These are phyloP conservation scores for Luehdorfia chinensis DNA, from an alignment of 1,140 invertebrate genomes.

Conservation along the genomic window DNA sequence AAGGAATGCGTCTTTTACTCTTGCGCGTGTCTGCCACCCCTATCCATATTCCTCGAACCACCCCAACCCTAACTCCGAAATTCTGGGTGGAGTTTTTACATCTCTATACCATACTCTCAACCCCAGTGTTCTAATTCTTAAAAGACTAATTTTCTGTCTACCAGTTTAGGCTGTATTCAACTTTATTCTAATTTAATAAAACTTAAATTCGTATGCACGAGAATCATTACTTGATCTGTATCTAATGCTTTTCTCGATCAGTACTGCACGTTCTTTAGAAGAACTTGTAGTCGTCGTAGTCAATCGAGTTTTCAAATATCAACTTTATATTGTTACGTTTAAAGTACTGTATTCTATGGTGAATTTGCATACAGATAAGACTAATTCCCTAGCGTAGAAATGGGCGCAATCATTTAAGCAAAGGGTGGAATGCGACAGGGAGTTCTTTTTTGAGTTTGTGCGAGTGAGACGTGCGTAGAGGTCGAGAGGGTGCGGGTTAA, in stretches of 20 bases:
- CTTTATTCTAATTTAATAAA: conserved; percentile 29
- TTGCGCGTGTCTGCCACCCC: conserved; percentile 31
- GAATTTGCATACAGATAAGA: conserved; percentile 36
- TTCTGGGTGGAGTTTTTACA: conserved; percentile 56
- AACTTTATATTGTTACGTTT: conserved; percentile 31
- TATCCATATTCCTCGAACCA: conserved; percentile 32
- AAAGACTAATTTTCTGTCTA: conserved; percentile 47
- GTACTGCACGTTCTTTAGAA: conserved; percentile 65
- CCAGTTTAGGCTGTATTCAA: conserved; percentile 27
- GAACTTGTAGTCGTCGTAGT: conserved; percentile 49
- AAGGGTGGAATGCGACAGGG: conserved; percentile 71
- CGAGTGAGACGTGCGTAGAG: conserved; percentile 74
- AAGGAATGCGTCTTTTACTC: conserved; percentile 51
- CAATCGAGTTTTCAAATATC: conserved; percentile 25
- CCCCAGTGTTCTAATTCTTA: conserved; percentile 43
- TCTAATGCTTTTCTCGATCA: conserved; percentile 56
- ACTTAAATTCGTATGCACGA: conserved; percentile 26
- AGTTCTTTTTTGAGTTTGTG: conserved; percentile 76
- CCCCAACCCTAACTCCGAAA: conserved; percentile 25
- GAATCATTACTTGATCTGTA: conserved; percentile 49
- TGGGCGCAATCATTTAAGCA: conserved; percentile 75
- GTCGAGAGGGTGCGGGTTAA: conserved; percentile 68
- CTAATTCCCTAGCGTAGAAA: conserved; percentile 43
- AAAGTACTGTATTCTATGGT: conserved; percentile 38
- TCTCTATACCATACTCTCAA: conserved; percentile 43